Evolutionary conservation across 2,888 invertebrate species (phyloP), one percentile per base, ranked within the genome.

Genomic region (Scaptomyza caliginosa): DNA sequence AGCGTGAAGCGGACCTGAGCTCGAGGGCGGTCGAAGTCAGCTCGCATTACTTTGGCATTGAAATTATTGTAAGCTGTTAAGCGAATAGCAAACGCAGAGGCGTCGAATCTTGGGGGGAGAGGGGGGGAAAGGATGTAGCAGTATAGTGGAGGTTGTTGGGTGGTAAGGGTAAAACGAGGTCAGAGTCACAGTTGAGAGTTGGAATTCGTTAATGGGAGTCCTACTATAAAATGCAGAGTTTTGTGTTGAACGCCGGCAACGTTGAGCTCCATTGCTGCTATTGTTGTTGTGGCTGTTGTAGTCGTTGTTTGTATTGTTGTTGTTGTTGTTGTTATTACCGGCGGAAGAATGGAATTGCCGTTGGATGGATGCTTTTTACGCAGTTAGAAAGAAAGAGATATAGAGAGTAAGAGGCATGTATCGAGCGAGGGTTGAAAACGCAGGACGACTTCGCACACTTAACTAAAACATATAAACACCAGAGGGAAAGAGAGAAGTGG

Each of bases 331-430:
- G 74, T 74, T 82, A 71, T 82, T 76, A 76, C 76, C 74, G 68
- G 68, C 77, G 77, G 79, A 79, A 83, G 86, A 79, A 81, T 70
- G 57, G 57, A 77, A 77, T 77, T 77, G 78, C 68, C 51, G 60
- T 46, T 76, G 78, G 68, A 68, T 79, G 80, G 77, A 74, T 74
- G 75, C 74, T 74, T 70, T 63, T 59, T 30, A 42, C 62, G 52
- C 34, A 26, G 24, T 19, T 17, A 38, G 38, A 38, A 16, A 38
- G 38, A 38, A 19, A 38, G 36, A 32, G 32, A 32, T 8, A 36
- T 1, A 13, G 32, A 32, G 13, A 32, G 34, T 3, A 7, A 26
- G 43, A 49, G 63, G 36, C 46, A 30, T 52, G 66, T 66, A 2
- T 32, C 6, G 5, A 32, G 38, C 30, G 57, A 54, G 74, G 73